These are phyloP conservation scores for Stictocephala bisonia DNA, from an alignment of 2,888 invertebrate genomes.

Conservation along the genomic window DNA sequence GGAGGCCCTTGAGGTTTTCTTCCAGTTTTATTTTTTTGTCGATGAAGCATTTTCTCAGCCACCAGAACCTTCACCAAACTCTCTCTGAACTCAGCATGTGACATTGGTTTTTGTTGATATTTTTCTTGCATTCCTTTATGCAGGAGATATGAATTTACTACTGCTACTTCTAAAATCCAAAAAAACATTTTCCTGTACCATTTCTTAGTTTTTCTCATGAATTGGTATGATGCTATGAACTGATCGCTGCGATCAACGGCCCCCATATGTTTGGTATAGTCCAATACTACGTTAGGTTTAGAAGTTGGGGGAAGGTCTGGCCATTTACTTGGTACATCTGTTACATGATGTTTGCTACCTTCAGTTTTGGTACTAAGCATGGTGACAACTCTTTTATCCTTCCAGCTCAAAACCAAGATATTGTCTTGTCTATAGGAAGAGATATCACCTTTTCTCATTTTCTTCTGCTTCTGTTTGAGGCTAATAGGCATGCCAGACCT, in stretches of 20 bases:
- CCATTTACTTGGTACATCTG: slow-evolving; percentile 15
- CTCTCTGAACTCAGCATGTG: slow-evolving; percentile 8
- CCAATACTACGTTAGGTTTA: slow-evolving; percentile 15
- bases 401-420: not conserved
- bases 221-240: slow-evolving; percentile 23
- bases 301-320: slow-evolving; percentile 1
- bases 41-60: not conserved
- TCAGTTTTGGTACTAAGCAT: slow-evolving; percentile 16
- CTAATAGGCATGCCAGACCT: not conserved
- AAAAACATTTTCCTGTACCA: slow-evolving; percentile 27
- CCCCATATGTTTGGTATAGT: slow-evolving; percentile 33
- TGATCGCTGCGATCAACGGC: slow-evolving; percentile 30
- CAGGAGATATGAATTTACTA: slow-evolving; percentile 21
- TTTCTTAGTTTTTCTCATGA: slow-evolving; percentile 24
- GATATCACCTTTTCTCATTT: not conserved
- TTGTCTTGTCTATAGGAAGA: not conserved
- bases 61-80: slow-evolving; percentile 18
- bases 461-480: not conserved
- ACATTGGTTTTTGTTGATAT: not conserved
- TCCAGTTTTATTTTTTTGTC: not conserved
- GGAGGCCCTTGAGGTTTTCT: not conserved
- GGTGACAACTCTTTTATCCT: slow-evolving; percentile 23
- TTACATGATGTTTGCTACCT: slow-evolving; percentile 21
- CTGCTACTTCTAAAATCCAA: slow-evolving; percentile 16
- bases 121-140: slow-evolving; percentile 5